These are phyloP conservation scores for Vanessa atalanta DNA, from an alignment of 1,140 invertebrate genomes.

Conservation along the genomic window DNA sequence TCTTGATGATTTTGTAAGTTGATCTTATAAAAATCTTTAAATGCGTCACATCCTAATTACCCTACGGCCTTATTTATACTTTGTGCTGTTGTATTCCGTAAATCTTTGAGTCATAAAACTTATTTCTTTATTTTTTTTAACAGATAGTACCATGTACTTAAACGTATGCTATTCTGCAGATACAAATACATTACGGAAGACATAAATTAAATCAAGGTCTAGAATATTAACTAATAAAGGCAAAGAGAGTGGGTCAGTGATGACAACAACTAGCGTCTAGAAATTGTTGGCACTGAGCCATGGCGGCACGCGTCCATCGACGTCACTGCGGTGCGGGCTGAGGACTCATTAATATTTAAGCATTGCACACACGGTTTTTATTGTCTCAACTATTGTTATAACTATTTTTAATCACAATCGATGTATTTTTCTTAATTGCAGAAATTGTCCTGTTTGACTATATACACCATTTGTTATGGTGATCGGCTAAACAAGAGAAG, in stretches of 20 bases:
- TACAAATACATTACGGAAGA: neutral
- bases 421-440: neutral
- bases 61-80: no score
- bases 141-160: no score
- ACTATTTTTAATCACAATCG: neutral
- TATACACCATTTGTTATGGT: no score
- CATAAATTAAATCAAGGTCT: neutral
- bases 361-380: conserved; percentile 3
- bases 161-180: neutral
- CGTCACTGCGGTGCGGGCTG: conserved; percentile 34
- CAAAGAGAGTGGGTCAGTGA: conserved; percentile 12
- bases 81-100: no score
- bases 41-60: no score
- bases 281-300: conserved; percentile 49
- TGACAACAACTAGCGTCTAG: conserved; percentile 57
- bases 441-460: no score
- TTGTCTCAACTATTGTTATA: neutral
- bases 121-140: no score
- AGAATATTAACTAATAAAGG: conserved; percentile 11
- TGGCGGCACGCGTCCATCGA: conserved; percentile 45
- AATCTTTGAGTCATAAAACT: no score
- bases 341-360: conserved; percentile 3
- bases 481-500: no score
- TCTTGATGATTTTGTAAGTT: no score
- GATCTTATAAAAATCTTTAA: no score